Evolutionary conservation across 2,888 invertebrate genomes (phyloP), one percentile per base, ranked within the genome.

Genomic region (Tineola bisselliella): DNA sequence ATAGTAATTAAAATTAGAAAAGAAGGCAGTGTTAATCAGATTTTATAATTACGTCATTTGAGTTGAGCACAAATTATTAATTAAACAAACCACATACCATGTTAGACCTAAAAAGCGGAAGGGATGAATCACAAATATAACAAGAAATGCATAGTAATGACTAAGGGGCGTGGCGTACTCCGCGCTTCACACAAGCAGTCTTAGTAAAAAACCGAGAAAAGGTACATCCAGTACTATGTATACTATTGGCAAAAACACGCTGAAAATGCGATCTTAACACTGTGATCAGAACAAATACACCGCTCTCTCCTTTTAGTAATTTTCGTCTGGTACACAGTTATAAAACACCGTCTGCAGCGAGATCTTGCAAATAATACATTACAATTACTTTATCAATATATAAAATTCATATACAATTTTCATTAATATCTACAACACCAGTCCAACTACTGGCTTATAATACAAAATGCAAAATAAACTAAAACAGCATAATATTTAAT

Each of bases 381-480:
- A n/a, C n/a, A n/a, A n/a, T n/a, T 25, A 25, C 25, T 6, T 25
- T 25, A 25, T 25, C n/a, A n/a, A 81, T 76, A 78, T 83, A 84
- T 75, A 82, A 84, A 83, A 81, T 77, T 77, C 80, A 70, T 75
- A 74, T 72, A 79, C 75, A 74, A 74, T 44, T 44, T 58, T 8
- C 25, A 30, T 8, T 58, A 19, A n/a, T n/a, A 56, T 25, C 77
- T 80, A 83, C 79, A 81, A 77, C 77, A 75, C 74, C 78, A 77
- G 79, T 71, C 69, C 70, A 72, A 72, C 33, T 64, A 69, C 71
- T 70, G 74, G 75, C 77, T 79, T 76, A 78, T 70, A 75, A 77
- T 86, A 84, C 77, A 84, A 87, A 87, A 87, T 87, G 87, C 87
- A 83, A 87, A 84, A 83, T 84, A 84, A 83, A 38, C 38, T n/a